phyloP scores from a whole-genome alignment of 1,140 invertebrate species.

The Andrena cerasifolii region DNA sequence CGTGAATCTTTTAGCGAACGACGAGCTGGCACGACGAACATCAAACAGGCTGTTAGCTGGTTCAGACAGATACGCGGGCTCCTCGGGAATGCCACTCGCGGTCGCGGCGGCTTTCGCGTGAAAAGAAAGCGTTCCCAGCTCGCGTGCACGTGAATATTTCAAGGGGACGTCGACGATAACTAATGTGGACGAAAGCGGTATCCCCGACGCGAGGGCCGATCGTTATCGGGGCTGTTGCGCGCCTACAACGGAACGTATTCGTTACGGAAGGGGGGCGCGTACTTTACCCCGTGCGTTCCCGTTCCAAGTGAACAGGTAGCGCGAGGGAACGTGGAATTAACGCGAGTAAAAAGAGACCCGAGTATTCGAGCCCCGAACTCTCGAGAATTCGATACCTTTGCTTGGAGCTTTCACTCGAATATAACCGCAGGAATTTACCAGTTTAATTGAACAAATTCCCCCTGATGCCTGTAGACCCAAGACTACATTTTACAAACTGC shows the following conservation, averaged over 20 bases:
- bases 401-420: too few relatives aligned
- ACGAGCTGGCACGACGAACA: neutral
- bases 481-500: too few relatives aligned
- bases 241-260: neutral
- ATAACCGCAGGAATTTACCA: too few relatives aligned
- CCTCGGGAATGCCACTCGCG: neutral
- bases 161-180: neutral
- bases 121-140: neutral
- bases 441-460: too few relatives aligned
- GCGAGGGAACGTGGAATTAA: neutral
- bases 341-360: neutral
- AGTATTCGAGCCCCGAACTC: too few relatives aligned
- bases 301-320: conserved; percentile 22
- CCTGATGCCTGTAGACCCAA: too few relatives aligned
- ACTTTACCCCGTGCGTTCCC: neutral
- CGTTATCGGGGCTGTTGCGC: conserved; percentile 24
- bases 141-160: too few relatives aligned
- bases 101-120: neutral
- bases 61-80: neutral
- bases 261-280: neutral
- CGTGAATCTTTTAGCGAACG: conserved; percentile 29
- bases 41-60: conserved; percentile 10
- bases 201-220: conserved; percentile 1
- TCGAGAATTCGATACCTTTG: too few relatives aligned
- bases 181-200: neutral